phyloP scores from a whole-genome alignment of 2,888 invertebrate genomes.

The Sinohyriopsis cumingii region DNA sequence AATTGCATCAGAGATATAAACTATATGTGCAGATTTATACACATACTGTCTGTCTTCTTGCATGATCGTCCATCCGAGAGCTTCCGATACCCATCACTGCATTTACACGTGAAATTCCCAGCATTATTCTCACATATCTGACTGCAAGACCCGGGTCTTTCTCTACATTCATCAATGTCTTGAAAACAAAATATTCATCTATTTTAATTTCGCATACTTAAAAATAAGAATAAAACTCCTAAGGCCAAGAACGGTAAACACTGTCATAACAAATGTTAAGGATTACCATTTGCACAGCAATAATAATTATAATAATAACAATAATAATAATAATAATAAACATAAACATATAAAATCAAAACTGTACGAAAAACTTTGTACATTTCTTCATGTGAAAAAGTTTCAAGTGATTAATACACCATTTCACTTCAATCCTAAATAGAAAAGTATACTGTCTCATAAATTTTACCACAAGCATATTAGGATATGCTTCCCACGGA shows the following conservation, averaged over 20 bases:
- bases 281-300: not conserved
- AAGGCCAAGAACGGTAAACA: too few species aligned
- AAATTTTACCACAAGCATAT: too few species aligned
- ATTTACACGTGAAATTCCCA: constrained; percentile 96
- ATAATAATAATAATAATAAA: not conserved
- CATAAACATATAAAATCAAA: not conserved
- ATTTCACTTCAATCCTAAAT: not conserved
- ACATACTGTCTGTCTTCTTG: constrained; percentile 86
- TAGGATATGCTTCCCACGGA: too few species aligned
- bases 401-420: too few species aligned
- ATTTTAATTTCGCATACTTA: not conserved
- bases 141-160: constrained; percentile 91
- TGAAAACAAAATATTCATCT: constrained; percentile 75
- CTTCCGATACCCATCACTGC: constrained; percentile 91
- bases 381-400: not conserved
- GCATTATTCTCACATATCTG: constrained; percentile 96
- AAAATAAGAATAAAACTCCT: not conserved
- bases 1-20: too few species aligned
- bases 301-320: constrained; percentile 1
- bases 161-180: constrained; percentile 73
- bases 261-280: not conserved
- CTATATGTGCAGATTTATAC: not conserved
- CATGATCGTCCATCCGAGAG: constrained; percentile 84
- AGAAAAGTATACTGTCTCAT: not conserved
- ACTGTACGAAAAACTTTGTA: not conserved